Conservation (phyloP, 2,797 vertebrate genomes). For the Poeciliopsis presidionis region DNA sequence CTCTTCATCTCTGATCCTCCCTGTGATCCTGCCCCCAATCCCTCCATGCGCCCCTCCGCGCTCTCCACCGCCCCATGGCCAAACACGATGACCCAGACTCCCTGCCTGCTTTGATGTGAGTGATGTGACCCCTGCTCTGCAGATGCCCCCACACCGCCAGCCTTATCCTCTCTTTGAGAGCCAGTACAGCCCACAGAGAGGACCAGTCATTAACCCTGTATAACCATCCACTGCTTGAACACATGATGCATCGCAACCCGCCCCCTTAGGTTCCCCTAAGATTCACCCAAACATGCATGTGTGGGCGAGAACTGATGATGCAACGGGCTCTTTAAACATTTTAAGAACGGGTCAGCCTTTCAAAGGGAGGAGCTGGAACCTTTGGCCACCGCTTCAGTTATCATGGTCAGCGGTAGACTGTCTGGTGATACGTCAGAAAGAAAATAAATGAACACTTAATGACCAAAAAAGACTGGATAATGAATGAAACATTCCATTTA, state of each 20-base stretch:
- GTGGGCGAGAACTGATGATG: conserved; percentile 79
- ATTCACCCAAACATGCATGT: conserved; percentile 81
- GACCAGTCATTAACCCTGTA: conserved; percentile 82
- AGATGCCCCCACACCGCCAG: conserved; percentile 80
- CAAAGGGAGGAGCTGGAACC: conserved; percentile 77
- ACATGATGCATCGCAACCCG: conserved; percentile 81
- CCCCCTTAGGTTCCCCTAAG: conserved; percentile 37
- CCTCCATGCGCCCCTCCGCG: conserved; percentile 41
- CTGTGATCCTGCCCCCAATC: conserved; percentile 50
- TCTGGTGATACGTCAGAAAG: conserved; percentile 68
- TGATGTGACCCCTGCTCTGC: conserved; percentile 80
- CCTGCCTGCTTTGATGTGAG: conserved; percentile 84
- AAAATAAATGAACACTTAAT: conserved; percentile 75
- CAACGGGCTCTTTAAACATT: conserved; percentile 80
- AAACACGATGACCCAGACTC: conserved; percentile 78
- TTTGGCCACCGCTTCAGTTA: conserved; percentile 81
- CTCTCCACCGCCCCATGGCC: conserved; percentile 65
- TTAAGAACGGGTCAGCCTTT: conserved; percentile 79
- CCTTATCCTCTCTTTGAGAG: conserved; percentile 79
- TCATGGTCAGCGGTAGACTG: conserved; percentile 76
- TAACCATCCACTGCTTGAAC: conserved; percentile 80
- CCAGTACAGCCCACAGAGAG: conserved; percentile 70
- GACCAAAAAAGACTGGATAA: conserved; percentile 69
- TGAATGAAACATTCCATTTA: conserved; percentile 68
- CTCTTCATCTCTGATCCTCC: conserved; percentile 56